Evolutionary conservation across 2,888 invertebrate species (phyloP).

Genomic region (Melanophora roralis): DNA sequence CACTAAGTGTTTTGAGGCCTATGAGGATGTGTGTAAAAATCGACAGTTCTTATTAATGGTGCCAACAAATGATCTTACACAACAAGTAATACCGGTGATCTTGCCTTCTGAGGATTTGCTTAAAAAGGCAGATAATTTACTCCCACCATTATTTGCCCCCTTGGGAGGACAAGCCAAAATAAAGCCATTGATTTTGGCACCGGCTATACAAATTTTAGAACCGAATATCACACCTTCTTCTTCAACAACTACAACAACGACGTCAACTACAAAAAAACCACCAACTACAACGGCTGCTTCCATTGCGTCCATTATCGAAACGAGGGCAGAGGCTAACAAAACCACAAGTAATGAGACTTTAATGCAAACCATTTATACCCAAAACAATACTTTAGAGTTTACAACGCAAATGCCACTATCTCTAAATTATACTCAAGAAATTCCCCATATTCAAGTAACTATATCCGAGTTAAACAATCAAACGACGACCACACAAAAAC

Average conservation of each 20-base stretch:
- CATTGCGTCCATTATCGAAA: neutral
- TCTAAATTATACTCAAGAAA: constrained; percentile 22
- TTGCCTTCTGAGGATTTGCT: constrained; percentile 70
- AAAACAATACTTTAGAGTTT: neutral
- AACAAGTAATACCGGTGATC: constrained; percentile 72
- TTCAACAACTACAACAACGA: constrained; percentile 60
- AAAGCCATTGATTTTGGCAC: constrained; percentile 67
- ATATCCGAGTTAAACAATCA: neutral
- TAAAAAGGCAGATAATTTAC: constrained; percentile 69
- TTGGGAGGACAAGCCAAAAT: constrained; percentile 67
- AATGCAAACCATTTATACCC: constrained; percentile 4
- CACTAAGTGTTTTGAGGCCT: constrained; percentile 79
- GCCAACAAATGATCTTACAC: constrained; percentile 70
- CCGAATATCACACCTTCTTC: constrained; percentile 64
- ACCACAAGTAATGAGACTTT: constrained; percentile 48
- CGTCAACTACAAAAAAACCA: constrained; percentile 60
- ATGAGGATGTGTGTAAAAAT: constrained; percentile 74
- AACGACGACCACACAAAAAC: constrained; percentile 33
- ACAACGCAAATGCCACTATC: constrained; percentile 2
- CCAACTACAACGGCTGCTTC: constrained; percentile 54
- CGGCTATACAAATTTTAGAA: constrained; percentile 56
- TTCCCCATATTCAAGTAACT: neutral
- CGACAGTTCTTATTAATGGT: constrained; percentile 65
- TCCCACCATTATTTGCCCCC: constrained; percentile 72
- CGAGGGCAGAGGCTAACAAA: constrained; percentile 11